A percentile compares a stretch with the other conserved stretches of the same genome.
Evolutionary conservation across 1,140 invertebrate species (phyloP).

Genomic region (Halictus rubicundus): DNA sequence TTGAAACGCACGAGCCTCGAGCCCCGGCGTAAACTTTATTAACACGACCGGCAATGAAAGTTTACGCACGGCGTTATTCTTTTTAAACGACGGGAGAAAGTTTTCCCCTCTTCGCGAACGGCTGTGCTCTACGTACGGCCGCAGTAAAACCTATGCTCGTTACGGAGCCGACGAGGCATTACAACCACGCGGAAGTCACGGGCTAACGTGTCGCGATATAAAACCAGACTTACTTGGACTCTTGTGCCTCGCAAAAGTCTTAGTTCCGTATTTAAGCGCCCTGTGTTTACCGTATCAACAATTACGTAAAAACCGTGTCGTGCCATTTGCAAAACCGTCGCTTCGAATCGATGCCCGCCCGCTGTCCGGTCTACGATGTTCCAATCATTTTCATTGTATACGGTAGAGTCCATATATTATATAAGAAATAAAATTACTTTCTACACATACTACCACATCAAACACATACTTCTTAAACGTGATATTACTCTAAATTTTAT

Average conservation of each 20-base stretch:
- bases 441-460: too few relatives aligned
- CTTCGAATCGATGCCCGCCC: not conserved
- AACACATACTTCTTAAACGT: too few relatives aligned
- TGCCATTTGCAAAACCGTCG: not conserved
- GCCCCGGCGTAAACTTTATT: constrained; percentile 26
- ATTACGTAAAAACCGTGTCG: not conserved
- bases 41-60: constrained; percentile 39
- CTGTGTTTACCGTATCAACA: not conserved
- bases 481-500: too few relatives aligned
- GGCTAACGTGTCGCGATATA: constrained; percentile 6
- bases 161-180: constrained; percentile 24
- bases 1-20: constrained; percentile 30
- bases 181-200: constrained; percentile 24
- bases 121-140: constrained; percentile 1
- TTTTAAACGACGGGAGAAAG: constrained; percentile 37
- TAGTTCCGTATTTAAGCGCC: not conserved
- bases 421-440: too few relatives aligned
- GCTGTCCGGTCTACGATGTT: too few relatives aligned
- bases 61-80: constrained; percentile 38
- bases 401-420: too few relatives aligned
- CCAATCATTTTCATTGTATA: too few relatives aligned
- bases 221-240: not conserved
- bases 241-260: not conserved
- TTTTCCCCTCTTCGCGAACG: constrained; percentile 2
- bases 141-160: constrained; percentile 31